phyloP scores from a whole-genome alignment of 2,113 vertebrate species.

The Sciurus niger region DNA sequence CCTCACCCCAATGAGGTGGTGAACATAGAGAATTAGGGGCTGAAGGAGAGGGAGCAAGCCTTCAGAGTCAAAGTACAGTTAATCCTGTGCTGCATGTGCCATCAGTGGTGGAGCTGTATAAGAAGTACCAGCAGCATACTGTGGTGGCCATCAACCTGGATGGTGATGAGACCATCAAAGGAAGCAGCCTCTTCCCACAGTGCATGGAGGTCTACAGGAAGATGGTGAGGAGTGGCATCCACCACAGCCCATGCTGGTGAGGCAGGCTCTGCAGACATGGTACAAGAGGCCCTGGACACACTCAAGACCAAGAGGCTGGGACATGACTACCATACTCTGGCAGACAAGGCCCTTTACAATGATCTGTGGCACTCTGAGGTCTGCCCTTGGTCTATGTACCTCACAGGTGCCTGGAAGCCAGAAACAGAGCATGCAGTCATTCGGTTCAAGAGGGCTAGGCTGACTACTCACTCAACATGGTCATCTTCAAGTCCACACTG shows the following conservation, averaged over 20 bases:
- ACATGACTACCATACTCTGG: constrained; percentile 94
- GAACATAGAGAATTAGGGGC: constrained; percentile 93
- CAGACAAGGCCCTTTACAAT: constrained; percentile 92
- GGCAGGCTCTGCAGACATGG: constrained; percentile 89
- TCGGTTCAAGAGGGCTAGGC: constrained; percentile 93
- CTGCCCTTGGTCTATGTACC: constrained; percentile 96
- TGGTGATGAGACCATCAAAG: constrained; percentile 92
- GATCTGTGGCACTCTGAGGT: constrained; percentile 95
- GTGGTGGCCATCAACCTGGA: constrained; percentile 97
- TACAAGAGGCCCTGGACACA: constrained; percentile 83
- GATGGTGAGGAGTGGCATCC: constrained; percentile 91
- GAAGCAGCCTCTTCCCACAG: constrained; percentile 82
- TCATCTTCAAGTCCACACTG: constrained; percentile 95
- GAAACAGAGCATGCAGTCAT: constrained; percentile 90
- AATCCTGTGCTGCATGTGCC: constrained; percentile 99
- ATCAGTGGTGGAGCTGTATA: constrained; percentile 95
- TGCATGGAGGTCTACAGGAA: constrained; percentile 94
- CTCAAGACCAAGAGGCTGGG: constrained; percentile 89
- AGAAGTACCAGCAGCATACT: constrained; percentile 92
- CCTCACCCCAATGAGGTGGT: constrained; percentile 96
- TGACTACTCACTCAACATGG: constrained; percentile 96
- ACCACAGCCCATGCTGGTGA: constrained; percentile 98
- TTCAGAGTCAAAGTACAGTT: constrained; percentile 97
- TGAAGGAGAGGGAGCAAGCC: constrained; percentile 93
- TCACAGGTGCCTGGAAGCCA: constrained; percentile 93